A percentile compares a stretch with the other conserved stretches of the same genome.
These are phyloP conservation scores for Xerus inauris DNA, from an alignment of 2,113 vertebrate genomes.

Conservation along the genomic window DNA sequence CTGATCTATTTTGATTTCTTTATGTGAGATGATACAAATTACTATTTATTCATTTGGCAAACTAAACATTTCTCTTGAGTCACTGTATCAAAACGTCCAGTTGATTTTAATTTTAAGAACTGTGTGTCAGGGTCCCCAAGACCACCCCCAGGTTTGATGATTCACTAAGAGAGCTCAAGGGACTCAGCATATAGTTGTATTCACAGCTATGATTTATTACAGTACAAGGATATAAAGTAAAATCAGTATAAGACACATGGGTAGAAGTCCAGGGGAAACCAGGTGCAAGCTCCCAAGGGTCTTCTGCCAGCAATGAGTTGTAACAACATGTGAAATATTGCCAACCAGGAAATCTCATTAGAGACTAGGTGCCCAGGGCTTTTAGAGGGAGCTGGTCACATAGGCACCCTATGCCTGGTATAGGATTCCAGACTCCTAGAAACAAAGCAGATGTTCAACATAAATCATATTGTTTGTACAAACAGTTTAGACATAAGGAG, in stretches of 20 bases:
- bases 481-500: constrained; percentile 5
- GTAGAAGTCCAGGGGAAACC: not conserved
- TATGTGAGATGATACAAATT: constrained; percentile 46
- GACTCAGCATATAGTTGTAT: not conserved
- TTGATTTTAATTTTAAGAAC: constrained; percentile 54
- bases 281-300: constrained; percentile 10
- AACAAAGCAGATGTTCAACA: constrained; percentile 42
- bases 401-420: not conserved
- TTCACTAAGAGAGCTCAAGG: constrained; percentile 18
- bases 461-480: constrained; percentile 45
- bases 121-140: constrained; percentile 9
- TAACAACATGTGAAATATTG: constrained; percentile 21
- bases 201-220: constrained; percentile 42
- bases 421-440: constrained; percentile 22
- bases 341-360: not conserved
- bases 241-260: not conserved
- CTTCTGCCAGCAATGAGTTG: constrained; percentile 4
- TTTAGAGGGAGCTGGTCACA: not conserved
- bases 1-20: constrained; percentile 44
- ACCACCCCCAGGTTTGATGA: not conserved
- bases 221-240: constrained; percentile 22
- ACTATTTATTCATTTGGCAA: constrained; percentile 42
- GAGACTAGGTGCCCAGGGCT: not conserved
- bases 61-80: constrained; percentile 37
- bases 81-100: constrained; percentile 44